Evolutionary conservation across 92 coral and sea anemone species (phyloP), one percentile per base, ranked within the genome.

Genomic region (Zoanthus solanderi): DNA sequence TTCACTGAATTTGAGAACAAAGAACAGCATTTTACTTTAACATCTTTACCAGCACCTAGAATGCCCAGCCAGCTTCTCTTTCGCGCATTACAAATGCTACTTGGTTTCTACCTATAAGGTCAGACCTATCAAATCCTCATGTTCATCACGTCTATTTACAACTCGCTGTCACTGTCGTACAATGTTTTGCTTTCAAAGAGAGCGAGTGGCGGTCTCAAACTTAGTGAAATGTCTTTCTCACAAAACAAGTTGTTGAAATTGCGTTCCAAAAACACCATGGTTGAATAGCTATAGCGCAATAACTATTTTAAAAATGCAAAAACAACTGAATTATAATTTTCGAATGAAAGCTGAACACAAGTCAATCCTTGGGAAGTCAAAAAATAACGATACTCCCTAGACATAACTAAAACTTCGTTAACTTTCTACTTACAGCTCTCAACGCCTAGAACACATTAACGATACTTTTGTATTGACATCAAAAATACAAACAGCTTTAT

Each of bases 41-140:
- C 56, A 44, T 23, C 18, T 50, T 81, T 45, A 81, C 46, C 85
- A 81, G 66, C 75, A 81, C 85, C 85, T 63, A 81, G 76, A 81
- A 81, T 81, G 85, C 75, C 85, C 47, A 65, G 85, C 85, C 85
- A 81, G 85, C 85, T 81, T 81, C 58, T 44, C 58, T 65, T 66
- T 42, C 56, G 72, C 72, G 85, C 85, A 81, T 81, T 81, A 81
- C 85, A 81, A 81, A 81, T 81, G 85, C 85, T 81, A 81, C 85
- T 81, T 12, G 18, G 75, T n/a, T 42, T 37, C 42, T 81, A 81
- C 85, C 85, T 81, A 81, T 81, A 81, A 81, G 85, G 85, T 81
- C 76, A 17, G 85, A 42, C 66, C 85, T 81, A 46, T 69, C 75
- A 16, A 69, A 30, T 81, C 85, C 85, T 65, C 85, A 46, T 81